Percentiles rank a stretch among this genome's conserved stretches.
Evolutionary conservation across 2,797 vertebrate species (phyloP).

Genomic region (Karalla daura): DNA sequence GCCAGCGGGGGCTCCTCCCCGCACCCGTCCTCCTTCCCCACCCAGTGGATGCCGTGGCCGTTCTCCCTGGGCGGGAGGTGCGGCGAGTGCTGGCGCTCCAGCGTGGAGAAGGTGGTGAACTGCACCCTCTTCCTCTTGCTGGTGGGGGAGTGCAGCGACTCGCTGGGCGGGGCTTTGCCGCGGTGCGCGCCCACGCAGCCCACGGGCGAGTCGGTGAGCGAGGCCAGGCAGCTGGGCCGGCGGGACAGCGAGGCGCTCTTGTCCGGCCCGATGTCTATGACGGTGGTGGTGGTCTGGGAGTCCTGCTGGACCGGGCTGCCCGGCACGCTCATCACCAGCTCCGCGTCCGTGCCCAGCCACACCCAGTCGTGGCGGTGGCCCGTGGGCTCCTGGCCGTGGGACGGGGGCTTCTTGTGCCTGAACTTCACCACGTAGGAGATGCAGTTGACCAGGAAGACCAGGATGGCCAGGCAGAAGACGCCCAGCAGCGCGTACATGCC

Average conservation of each 20-base stretch:
- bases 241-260: conserved; percentile 85
- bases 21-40: conserved; percentile 87
- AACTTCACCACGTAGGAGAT: conserved; percentile 90
- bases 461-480: conserved; percentile 94
- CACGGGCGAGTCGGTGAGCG: conserved; percentile 78
- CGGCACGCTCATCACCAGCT: conserved; percentile 88
- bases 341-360: conserved; percentile 90
- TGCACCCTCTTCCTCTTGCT: conserved; percentile 95
- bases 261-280: conserved; percentile 88
- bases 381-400: conserved; percentile 87
- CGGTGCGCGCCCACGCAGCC: conserved; percentile 73
- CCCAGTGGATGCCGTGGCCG: conserved; percentile 90
- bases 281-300: conserved; percentile 83
- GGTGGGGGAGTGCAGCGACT: conserved; percentile 91
- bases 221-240: conserved; percentile 75
- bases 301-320: conserved; percentile 86
- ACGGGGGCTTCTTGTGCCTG: conserved; percentile 88
- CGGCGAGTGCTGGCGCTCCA: conserved; percentile 82
- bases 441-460: conserved; percentile 95
- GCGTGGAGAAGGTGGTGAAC: conserved; percentile 92
- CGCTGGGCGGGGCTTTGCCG: conserved; percentile 76
- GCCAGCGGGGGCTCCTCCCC: conserved; percentile 82
- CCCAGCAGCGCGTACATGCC: conserved; percentile 95
- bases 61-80: conserved; percentile 78
- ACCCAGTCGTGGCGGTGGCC: conserved; percentile 95